Percentiles rank a stretch among this genome's conserved stretches.
Conservation (phyloP, 2,888 invertebrate species). For the Tryphoninae sp. region DNA sequence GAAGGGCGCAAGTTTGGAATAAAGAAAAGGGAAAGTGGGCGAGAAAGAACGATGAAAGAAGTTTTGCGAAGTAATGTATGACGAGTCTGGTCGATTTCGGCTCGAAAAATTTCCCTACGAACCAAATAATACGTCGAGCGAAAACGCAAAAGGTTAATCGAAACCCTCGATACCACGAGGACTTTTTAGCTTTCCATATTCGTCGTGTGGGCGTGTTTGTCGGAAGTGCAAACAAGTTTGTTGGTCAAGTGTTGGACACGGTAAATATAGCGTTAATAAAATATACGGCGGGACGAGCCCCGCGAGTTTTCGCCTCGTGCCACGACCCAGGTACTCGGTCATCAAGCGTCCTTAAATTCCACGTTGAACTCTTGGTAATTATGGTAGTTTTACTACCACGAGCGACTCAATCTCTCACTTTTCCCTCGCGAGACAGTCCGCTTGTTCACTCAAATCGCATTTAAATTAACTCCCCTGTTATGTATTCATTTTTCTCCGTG, state of each 20-base stretch:
- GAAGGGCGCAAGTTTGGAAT: constrained; percentile 22
- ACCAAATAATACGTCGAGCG: constrained; percentile 62
- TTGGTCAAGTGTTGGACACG: constrained; percentile 65
- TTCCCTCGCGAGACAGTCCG: constrained; percentile 58
- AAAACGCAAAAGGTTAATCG: constrained; percentile 72
- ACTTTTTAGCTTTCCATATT: constrained; percentile 64
- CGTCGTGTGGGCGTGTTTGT: constrained; percentile 61
- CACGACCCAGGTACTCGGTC: constrained; percentile 59
- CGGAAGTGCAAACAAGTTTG: constrained; percentile 74
- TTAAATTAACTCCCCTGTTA: constrained; percentile 68
- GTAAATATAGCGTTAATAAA: constrained; percentile 78
- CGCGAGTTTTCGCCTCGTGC: constrained; percentile 61
- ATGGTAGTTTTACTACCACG: constrained; percentile 68
- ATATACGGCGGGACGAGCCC: constrained; percentile 70
- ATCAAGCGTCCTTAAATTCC: constrained; percentile 72
- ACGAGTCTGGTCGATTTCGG: not conserved
- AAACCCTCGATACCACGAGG: constrained; percentile 71
- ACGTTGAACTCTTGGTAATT: constrained; percentile 73
- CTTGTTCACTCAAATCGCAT: constrained; percentile 74
- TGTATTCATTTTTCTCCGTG: constrained; percentile 30
- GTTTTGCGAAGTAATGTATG: not conserved
- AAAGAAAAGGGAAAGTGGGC: constrained; percentile 50
- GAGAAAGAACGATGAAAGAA: constrained; percentile 24
- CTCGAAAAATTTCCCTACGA: not conserved
- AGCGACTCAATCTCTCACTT: constrained; percentile 54